These are phyloP conservation scores for Psylliodes chrysocephalus DNA, from an alignment of 2,888 invertebrate genomes.

Conservation along the genomic window DNA sequence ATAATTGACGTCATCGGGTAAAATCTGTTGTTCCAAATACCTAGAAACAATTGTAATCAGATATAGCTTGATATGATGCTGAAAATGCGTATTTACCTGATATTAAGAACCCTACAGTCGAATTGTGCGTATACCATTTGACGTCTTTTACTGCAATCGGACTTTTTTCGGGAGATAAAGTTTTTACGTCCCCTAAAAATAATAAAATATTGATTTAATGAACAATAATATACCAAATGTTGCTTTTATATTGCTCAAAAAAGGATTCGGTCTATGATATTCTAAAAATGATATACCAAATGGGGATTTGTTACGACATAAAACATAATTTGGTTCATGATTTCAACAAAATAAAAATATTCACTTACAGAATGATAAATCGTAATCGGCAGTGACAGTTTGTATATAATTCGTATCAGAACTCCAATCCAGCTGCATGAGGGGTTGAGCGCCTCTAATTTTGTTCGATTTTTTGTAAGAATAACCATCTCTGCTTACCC, in stretches of 20 bases:
- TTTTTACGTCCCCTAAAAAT: conserved; percentile 84
- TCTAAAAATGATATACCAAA: no score
- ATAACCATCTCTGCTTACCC: conserved; percentile 88
- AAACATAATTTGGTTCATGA: not conserved
- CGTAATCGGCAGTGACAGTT: conserved; percentile 90
- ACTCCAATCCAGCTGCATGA: conserved; percentile 92
- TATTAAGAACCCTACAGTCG: conserved; percentile 87
- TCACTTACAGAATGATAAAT: conserved; percentile 84
- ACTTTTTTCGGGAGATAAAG: conserved; percentile 86
- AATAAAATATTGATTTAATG: not conserved
- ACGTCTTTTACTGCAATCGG: conserved; percentile 91
- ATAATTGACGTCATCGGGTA: conserved; percentile 87
- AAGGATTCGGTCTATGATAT: not conserved
- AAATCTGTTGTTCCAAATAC: conserved; percentile 91
- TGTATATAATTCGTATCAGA: conserved; percentile 88
- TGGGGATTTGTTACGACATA: not conserved
- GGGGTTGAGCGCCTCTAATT: conserved; percentile 84
- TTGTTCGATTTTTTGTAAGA: conserved; percentile 91
- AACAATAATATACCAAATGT: no score
- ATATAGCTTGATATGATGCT: not conserved
- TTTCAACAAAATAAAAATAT: conserved; percentile 18
- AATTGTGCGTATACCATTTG: conserved; percentile 89
- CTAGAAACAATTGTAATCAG: conserved; percentile 62
- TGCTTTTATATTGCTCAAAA: conserved; percentile 48
- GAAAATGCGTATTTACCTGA: conserved; percentile 71